Evolutionary conservation across 2,797 vertebrate genomes (phyloP).

Genomic region (Ara ararauna): DNA sequence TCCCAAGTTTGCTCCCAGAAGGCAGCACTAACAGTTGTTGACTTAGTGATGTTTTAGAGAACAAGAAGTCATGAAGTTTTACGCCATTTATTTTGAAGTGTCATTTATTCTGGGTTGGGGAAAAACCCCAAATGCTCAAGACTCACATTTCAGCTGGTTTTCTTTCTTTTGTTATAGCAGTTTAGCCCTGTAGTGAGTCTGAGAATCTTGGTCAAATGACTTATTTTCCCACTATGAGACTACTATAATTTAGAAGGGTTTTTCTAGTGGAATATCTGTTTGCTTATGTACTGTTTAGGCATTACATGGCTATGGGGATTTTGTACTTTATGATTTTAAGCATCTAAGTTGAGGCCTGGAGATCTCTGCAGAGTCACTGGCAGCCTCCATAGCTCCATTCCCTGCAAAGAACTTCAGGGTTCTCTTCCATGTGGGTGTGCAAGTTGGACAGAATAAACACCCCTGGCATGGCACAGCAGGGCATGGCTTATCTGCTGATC

Average conservation of each 20-base stretch:
- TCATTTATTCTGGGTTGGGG: not conserved
- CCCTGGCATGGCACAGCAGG: not conserved
- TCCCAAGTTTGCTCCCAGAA: not conserved
- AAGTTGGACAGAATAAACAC: not conserved
- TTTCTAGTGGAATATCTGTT: not conserved
- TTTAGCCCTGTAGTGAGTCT: not conserved
- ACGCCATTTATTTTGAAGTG: not conserved
- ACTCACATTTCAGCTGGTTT: not conserved
- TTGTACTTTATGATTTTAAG: not conserved
- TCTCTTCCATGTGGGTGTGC: too few species aligned
- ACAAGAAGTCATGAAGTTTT: not conserved
- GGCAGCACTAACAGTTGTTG: not conserved
- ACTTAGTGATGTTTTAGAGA: not conserved
- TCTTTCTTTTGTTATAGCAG: not conserved
- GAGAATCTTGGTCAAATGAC: not conserved
- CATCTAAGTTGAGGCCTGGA: not conserved
- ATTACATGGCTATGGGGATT: not conserved
- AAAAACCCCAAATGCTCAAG: not conserved
- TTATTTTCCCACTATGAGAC: not conserved
- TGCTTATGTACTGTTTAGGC: not conserved
- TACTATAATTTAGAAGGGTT: not conserved
- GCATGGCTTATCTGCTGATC: not conserved
- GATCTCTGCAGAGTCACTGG: not conserved
- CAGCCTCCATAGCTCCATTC: not conserved
- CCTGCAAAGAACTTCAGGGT: not conserved